Conservation (phyloP, 2,113 vertebrate species). For the Polypterus senegalus region DNA sequence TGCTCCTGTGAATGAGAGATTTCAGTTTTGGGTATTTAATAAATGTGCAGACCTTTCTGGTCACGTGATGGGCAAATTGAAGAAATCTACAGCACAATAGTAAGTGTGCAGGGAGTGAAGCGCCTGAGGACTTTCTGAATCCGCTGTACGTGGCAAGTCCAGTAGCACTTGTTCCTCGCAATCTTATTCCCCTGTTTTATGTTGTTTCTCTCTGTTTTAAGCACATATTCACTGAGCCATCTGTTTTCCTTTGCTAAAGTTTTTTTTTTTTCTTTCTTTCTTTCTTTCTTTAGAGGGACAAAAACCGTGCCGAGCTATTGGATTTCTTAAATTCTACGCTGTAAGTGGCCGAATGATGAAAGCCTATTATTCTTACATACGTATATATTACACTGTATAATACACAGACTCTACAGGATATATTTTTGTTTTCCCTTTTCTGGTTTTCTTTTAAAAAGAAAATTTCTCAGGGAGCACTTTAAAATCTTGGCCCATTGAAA, state of each 20-base stretch:
- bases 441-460: conserved; percentile 5
- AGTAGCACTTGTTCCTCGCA: neutral
- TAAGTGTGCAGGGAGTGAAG: too few relatives aligned
- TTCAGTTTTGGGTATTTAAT: too few relatives aligned
- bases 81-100: too few relatives aligned
- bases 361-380: neutral
- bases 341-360: conserved; percentile 30
- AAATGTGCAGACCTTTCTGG: too few relatives aligned
- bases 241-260: neutral
- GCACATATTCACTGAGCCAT: neutral
- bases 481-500: neutral
- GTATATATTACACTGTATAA: neutral
- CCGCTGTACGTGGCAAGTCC: neutral
- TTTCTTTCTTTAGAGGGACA: conserved; percentile 52
- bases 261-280: neutral
- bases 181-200: neutral
- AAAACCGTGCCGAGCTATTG: conserved; percentile 70
- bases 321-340: conserved; percentile 77
- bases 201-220: neutral
- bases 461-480: conserved; percentile 28
- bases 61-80: too few relatives aligned
- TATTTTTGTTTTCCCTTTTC: too few relatives aligned
- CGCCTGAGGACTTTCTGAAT: too few relatives aligned
- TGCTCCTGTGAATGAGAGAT: too few relatives aligned
- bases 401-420: neutral